Evolutionary conservation across 2,888 invertebrate species (phyloP), one percentile per base, ranked within the genome.

Genomic region (Xanthia togata): DNA sequence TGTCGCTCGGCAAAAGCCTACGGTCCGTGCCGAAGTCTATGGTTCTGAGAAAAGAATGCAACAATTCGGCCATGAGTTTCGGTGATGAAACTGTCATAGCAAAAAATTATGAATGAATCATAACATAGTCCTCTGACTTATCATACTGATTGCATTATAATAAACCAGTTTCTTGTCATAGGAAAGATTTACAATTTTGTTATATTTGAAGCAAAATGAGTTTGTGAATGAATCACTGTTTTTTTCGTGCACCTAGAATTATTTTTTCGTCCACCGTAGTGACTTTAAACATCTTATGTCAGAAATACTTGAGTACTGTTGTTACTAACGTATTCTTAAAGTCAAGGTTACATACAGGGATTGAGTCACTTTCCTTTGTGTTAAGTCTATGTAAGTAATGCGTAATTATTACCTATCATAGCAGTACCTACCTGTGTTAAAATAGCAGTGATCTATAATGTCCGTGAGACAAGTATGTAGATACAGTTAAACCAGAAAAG

Each of bases 351-450:
- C 41, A 20, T 26, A n/a, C n/a, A 14, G 8, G n/a, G 17, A 41
- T 65, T 75, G 76, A 81, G 20, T 81, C 82, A 81, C 20, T 12
- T 57, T 57, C 60, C 69, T 59, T 80, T 65, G 64, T 74, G 31
- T 53, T 50, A 23, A 17, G 0, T 44, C 14, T 26, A 2, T 35
- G 12, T n/a, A 35, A n/a, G 12, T n/a, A n/a, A 31, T 20, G 2
- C 26, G 26, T 63, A 44, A 60, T 73, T 38, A 60, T 73, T 38
- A 72, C 38, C 23, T 69, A 35, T 41, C 23, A 8, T 14, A 44
- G 17, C 60, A 26, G 4, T 23, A 23, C 14, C 14, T 67, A 12
- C 11, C 0, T 26, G 17, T n/a, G 23, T 26, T 47, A 73, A 73
- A 65, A 41, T 41, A 38, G 17, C 4, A 26, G 17, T 26, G 31